Evolutionary conservation across 2,797 vertebrate species (phyloP).

Genomic region (Helicolenus hilgendorfi): DNA sequence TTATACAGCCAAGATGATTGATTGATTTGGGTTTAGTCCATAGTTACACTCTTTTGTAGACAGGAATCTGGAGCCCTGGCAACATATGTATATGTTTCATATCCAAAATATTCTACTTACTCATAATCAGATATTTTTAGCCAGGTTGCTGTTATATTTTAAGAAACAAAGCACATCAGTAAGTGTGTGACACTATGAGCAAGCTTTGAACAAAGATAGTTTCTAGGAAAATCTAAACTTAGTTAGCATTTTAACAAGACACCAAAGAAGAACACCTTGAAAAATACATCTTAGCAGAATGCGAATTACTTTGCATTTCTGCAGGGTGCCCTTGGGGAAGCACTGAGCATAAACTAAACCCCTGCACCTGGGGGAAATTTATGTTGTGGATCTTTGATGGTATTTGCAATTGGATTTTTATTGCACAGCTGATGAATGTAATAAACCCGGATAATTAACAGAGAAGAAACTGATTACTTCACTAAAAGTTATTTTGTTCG

Average conservation of each 20-base stretch:
- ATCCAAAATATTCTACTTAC: neutral
- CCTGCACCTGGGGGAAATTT: constrained; percentile 69
- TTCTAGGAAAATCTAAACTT: constrained; percentile 17
- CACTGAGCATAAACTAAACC: constrained; percentile 61
- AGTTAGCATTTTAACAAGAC: constrained; percentile 54
- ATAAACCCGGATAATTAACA: constrained; percentile 75
- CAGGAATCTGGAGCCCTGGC: neutral
- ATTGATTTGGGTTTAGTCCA: neutral
- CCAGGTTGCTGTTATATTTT: neutral
- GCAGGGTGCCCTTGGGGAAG: constrained; percentile 60
- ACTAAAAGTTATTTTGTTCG: constrained; percentile 58
- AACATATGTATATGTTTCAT: neutral
- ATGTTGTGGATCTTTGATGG: constrained; percentile 77
- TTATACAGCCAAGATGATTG: neutral
- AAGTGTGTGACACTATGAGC: neutral
- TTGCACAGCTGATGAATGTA: constrained; percentile 72
- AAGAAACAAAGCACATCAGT: neutral
- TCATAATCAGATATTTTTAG: neutral
- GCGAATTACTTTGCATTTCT: constrained; percentile 57
- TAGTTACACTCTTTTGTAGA: neutral
- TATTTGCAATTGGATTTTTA: constrained; percentile 79
- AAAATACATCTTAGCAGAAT: constrained; percentile 35
- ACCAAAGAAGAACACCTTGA: constrained; percentile 22
- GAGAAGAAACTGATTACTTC: constrained; percentile 64
- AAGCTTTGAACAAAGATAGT: neutral